Evolutionary conservation across 1,140 invertebrate genomes (phyloP), one percentile per base, ranked within the genome.

Genomic region (Triops cancriformis): DNA sequence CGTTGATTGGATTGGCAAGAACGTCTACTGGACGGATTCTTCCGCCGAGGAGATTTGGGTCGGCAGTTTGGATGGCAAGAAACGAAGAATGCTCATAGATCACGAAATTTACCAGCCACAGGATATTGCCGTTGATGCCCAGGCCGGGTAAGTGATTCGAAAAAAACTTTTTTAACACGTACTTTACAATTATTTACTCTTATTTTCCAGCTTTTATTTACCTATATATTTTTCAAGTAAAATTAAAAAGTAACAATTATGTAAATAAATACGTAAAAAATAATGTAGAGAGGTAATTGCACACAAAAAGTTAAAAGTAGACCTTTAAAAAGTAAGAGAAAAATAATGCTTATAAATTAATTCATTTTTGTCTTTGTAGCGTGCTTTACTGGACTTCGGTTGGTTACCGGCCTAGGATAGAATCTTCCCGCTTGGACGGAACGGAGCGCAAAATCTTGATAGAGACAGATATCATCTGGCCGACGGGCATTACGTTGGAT

Each of bases 21-120:
- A 89, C 75, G 83, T 95, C 23, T 95, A 94, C 84, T 91, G 91
- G 84, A 89, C 91, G 7, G 92, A 93, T 84, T 87, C 88, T 31
- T 86, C 87, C 79, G 84, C 85, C 73, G 85, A 89, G 81, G 83
- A 87, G 82, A 89, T 94, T 64, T 87, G 87, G 43, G 88, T 89
- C 6, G 85, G 88, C 2, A 87, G 87, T 73, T 85, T 90, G 3
- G 87, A 90, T 80, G 89, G 90, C 43, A 85, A 85, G 18, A 85
- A 85, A 74, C 84, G 85, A 51, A 86, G 87, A 18, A 89, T 89
- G 0, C 81, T 93, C 1, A 85, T 92, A 2, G 86, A 84, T 18
- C 87, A 85, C 10, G 85, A 87, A 73, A 83, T 91, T 76, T 85
- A 88, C 82, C 87, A 90, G 80, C 89, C 89, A 3, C 84, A 87